Conservation (phyloP, 2,888 invertebrate genomes). For the Azorinus chamasolen region DNA sequence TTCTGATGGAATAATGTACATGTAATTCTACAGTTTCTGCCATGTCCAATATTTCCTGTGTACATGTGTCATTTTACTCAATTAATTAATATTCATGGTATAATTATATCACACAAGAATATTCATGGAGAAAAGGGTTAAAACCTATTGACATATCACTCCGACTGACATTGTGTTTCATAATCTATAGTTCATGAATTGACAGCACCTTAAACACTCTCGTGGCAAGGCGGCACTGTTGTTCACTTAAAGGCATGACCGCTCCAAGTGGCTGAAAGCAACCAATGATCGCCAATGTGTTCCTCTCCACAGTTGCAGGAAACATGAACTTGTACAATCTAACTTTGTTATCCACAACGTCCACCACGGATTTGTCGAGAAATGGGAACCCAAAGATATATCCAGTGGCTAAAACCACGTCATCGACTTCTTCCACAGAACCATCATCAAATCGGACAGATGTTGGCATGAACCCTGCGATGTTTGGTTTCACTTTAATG, state of each 20-base stretch:
- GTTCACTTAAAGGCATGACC: conserved; percentile 87
- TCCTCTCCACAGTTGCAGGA: conserved; percentile 81
- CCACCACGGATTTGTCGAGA: conserved; percentile 79
- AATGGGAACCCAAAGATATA: conserved; percentile 87
- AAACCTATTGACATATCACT: too few species aligned
- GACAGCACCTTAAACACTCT: conserved; percentile 84
- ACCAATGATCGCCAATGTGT: conserved; percentile 87
- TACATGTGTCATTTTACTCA: too few species aligned
- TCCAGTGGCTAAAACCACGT: conserved; percentile 85
- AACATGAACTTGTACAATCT: conserved; percentile 86
- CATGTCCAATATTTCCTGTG: too few species aligned
- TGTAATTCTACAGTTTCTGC: too few species aligned
- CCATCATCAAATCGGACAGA: conserved; percentile 83
- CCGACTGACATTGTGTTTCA: too few species aligned
- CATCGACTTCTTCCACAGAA: conserved; percentile 80
- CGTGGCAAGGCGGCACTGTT: conserved; percentile 87
- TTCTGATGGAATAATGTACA: too few species aligned
- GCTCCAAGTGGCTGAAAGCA: conserved; percentile 87
- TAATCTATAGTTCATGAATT: too few species aligned
- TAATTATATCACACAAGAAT: too few species aligned
- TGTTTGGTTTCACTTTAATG: conserved; percentile 83
- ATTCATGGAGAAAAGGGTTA: too few species aligned
- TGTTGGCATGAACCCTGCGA: conserved; percentile 76
- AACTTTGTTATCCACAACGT: conserved; percentile 81
- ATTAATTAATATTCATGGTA: too few species aligned